These are phyloP conservation scores for Stenurella melanura DNA, from an alignment of 2,888 invertebrate species.

Conservation along the genomic window DNA sequence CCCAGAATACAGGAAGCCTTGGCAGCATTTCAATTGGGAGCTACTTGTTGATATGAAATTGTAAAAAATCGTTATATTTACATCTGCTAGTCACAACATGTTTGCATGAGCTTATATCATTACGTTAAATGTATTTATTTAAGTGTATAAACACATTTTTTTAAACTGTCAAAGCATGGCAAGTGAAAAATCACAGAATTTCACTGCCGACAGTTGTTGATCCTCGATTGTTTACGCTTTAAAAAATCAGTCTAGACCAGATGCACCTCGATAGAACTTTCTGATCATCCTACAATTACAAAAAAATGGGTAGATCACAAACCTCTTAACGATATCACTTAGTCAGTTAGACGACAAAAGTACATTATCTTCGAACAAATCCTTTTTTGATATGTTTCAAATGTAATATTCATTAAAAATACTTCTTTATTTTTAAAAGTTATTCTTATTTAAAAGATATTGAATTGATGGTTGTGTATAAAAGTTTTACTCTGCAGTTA, in stretches of 20 bases:
- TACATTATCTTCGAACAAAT: too few species aligned
- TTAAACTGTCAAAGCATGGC: not conserved
- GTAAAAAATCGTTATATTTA: slow-evolving; percentile 7
- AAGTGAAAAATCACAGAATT: not conserved
- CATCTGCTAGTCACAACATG: slow-evolving; percentile 10
- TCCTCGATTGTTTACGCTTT: not conserved
- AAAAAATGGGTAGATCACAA: too few species aligned
- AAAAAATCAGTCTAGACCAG: not conserved
- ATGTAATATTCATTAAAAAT: too few species aligned
- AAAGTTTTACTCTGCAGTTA: too few species aligned
- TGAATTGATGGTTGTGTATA: too few species aligned
- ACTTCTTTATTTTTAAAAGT: too few species aligned
- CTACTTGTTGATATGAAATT: slow-evolving; percentile 15
- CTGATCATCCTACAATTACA: too few species aligned
- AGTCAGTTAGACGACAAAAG: too few species aligned
- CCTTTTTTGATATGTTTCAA: too few species aligned
- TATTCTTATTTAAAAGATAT: too few species aligned
- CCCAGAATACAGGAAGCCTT: not conserved
- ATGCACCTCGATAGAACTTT: too few species aligned
- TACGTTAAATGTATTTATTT: not conserved
- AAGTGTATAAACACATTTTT: not conserved
- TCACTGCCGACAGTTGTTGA: not conserved
- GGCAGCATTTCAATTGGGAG: slow-evolving; percentile 18
- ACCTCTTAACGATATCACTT: too few species aligned
- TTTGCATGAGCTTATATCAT: not conserved